Percentiles rank a stretch among this genome's conserved stretches.
phyloP scores from a whole-genome alignment of 2,888 invertebrate genomes.

The Drosophila melanocephala region DNA sequence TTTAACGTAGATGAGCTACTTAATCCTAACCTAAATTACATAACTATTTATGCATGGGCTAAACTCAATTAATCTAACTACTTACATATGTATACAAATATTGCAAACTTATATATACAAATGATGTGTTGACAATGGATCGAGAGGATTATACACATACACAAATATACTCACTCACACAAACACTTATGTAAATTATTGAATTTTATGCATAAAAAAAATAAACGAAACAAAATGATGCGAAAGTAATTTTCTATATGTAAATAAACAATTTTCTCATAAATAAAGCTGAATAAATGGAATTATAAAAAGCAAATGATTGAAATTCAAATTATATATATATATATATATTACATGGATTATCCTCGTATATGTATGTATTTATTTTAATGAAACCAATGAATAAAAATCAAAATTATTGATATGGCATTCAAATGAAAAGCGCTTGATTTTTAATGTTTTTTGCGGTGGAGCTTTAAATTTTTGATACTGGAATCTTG shows the following conservation, averaged over 20 bases:
- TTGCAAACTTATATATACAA: slow-evolving; percentile 30
- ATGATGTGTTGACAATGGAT: slow-evolving; percentile 42
- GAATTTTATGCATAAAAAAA: slow-evolving; percentile 31
- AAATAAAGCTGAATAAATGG: slow-evolving; percentile 32
- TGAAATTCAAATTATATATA: slow-evolving; percentile 55
- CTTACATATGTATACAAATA: slow-evolving; percentile 26
- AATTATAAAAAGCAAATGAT: slow-evolving; percentile 31
- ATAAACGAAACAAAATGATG: slow-evolving; percentile 30
- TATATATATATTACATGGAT: slow-evolving; percentile 37
- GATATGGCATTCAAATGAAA: slow-evolving; percentile 65
- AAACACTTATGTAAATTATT: slow-evolving; percentile 58
- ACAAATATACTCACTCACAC: slow-evolving; percentile 19
- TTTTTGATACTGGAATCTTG: background rate
- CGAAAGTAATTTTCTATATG: slow-evolving; percentile 47
- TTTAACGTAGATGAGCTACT: slow-evolving; percentile 60
- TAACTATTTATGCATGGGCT: slow-evolving; percentile 35
- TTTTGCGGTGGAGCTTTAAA: background rate
- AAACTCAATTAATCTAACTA: slow-evolving; percentile 37
- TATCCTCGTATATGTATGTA: slow-evolving; percentile 59
- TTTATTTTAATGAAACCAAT: slow-evolving; percentile 56
- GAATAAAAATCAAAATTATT: slow-evolving; percentile 60
- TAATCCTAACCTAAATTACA: slow-evolving; percentile 28
- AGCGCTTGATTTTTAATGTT: slow-evolving; percentile 27
- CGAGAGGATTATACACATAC: slow-evolving; percentile 37
- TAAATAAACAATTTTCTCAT: slow-evolving; percentile 50